Conservation (phyloP, 2,797 vertebrate genomes). For the Toxotes lorentzi region DNA sequence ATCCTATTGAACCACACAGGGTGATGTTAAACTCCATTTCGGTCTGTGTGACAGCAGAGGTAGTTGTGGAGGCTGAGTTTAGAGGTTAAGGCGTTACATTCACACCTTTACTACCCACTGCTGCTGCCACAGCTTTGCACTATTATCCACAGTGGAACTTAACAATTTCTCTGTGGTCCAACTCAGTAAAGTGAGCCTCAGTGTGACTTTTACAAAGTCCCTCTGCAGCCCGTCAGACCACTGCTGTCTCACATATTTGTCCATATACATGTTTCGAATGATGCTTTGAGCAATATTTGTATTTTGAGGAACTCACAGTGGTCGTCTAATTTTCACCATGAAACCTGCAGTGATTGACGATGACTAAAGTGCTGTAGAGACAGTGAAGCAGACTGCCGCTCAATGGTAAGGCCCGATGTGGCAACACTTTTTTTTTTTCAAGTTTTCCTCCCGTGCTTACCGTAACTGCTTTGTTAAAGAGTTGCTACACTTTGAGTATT, state of each 20-base stretch:
- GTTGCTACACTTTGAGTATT: conserved; percentile 20
- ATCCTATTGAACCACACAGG: not conserved
- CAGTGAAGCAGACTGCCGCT: not conserved
- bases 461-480: not conserved
- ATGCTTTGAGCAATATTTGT: not conserved
- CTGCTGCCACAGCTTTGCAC: not conserved
- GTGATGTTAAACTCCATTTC: not conserved
- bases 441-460: not conserved
- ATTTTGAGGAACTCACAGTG: not conserved
- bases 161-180: not conserved
- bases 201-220: not conserved
- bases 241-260: not conserved
- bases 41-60: too few relatives aligned
- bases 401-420: not conserved
- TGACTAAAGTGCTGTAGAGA: conserved; percentile 1
- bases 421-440: not conserved
- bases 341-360: conserved; percentile 21
- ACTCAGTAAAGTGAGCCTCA: not conserved
- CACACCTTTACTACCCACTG: accelerated
- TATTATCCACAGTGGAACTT: not conserved
- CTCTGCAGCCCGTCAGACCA: not conserved
- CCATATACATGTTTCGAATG: not conserved
- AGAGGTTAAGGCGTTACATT: not conserved
- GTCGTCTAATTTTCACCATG: not conserved
- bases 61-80: not conserved